Base-by-base conservation (phyloP, 2,888 invertebrate genomes). In the Athalia circularis region DNA sequence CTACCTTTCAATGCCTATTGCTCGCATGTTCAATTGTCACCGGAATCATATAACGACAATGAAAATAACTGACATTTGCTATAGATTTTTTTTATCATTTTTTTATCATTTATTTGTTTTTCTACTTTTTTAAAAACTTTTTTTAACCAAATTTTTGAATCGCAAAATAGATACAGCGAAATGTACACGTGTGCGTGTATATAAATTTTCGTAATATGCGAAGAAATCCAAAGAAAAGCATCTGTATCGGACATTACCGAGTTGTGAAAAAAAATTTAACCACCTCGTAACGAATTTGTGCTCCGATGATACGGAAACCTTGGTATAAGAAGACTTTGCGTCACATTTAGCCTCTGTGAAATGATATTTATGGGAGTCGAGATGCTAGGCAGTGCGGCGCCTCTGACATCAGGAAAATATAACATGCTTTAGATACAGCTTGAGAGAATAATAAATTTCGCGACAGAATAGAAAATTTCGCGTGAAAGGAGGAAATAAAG, bases 381-480 rank as follows among this genome's bases (percentile, higher is more conserved):
- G 72, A 47, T 45, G 29, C 72, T 13, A 45, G 62, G 62, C 50
- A 50, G 7, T 29, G 52, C 62, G 75, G 50, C 75, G 62, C 75
- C 75, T 75, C 64, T 52, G 62, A 62, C 50, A 54, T 43, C 75
- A 50, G 50, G 48, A 75, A 75, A 75, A 62, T 61, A 62, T 62
- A 61, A 64, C 64, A 75, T 50, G 75, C 62, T 75, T 62, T 59
- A 52, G 29, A 29, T 75, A 75, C 62, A 75, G 75, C 72, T 72
- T 72, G 61, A 75, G 75, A 75, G 64, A 75, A 75, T 64, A 62
- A 75, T 75, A 75, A 64, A 75, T 75, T 50, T 62, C 59, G 13
- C 72, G 72, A 72, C 72, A 47, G 72, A 72, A 72, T 72, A 72
- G 72, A 72, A 72, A 72, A 72, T 57, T 72, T 13, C 57, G 15